phyloP scores from a whole-genome alignment of 2,888 invertebrate genomes.

The Sericinus montela region DNA sequence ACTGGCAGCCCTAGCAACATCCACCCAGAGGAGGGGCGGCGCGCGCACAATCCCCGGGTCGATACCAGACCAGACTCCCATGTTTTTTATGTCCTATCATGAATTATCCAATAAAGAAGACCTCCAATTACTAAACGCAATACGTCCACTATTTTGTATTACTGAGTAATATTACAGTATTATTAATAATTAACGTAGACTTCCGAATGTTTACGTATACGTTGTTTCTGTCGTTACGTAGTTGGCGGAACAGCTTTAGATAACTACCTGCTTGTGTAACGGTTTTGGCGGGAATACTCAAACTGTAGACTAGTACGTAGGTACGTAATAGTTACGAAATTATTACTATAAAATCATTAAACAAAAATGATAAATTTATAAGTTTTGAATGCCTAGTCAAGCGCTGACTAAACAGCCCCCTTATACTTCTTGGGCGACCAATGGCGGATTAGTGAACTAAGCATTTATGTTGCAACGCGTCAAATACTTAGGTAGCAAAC shows the following conservation, averaged over 20 bases:
- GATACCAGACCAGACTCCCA: conserved; percentile 73
- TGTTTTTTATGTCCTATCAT: conserved; percentile 75
- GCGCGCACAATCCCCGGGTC: conserved; percentile 72
- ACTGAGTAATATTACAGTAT: conserved; percentile 4
- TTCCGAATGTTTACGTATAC: conserved; percentile 9
- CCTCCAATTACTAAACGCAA: conserved; percentile 57
- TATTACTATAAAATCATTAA: too few relatives aligned
- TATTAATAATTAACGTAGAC: conserved; percentile 7
- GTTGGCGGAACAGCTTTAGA: conserved; percentile 9
- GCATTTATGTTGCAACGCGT: too few relatives aligned
- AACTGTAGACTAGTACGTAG: background rate
- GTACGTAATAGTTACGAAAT: too few relatives aligned
- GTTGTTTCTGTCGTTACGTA: conserved; percentile 7
- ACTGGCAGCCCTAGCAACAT: conserved; percentile 28
- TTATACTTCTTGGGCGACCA: too few relatives aligned
- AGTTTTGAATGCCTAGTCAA: too few relatives aligned
- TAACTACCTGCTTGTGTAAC: conserved; percentile 10
- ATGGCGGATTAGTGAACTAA: too few relatives aligned
- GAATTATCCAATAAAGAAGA: conserved; percentile 64
- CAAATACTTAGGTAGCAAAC: too few relatives aligned
- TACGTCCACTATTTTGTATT: conserved; percentile 30
- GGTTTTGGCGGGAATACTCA: conserved; percentile 18
- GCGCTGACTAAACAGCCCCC: too few relatives aligned
- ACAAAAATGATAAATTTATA: too few relatives aligned
- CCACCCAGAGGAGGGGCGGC: conserved; percentile 27